Conservation (phyloP, 2,888 invertebrate species). For the Synanthedon andrenaeformis region DNA sequence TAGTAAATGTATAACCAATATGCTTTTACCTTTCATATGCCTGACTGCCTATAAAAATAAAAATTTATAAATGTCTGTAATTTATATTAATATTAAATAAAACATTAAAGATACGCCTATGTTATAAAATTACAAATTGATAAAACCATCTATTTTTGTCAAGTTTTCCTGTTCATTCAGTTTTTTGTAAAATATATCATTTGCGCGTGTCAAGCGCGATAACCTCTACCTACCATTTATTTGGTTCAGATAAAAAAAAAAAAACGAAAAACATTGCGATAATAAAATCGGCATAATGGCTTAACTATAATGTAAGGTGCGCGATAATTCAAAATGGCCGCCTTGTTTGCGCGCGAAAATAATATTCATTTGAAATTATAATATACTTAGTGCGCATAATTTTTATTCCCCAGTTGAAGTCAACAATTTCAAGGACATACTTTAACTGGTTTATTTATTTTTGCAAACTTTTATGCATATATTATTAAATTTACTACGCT, state of each 20-base stretch:
- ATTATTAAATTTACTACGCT: too few relatives aligned
- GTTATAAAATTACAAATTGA: too few relatives aligned
- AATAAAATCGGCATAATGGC: background rate
- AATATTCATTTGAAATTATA: background rate
- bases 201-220: background rate
- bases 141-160: too few relatives aligned
- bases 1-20: too few relatives aligned
- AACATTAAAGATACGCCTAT: too few relatives aligned
- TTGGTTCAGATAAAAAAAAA: background rate
- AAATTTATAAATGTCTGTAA: too few relatives aligned
- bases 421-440: constrained; percentile 2
- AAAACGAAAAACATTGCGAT: background rate
- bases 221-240: background rate
- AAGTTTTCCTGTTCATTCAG: too few relatives aligned
- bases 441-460: background rate
- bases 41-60: too few relatives aligned
- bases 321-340: constrained; percentile 3
- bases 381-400: constrained; percentile 1
- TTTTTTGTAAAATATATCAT: too few relatives aligned
- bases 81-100: too few relatives aligned
- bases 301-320: background rate
- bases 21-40: too few relatives aligned
- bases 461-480: background rate
- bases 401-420: background rate
- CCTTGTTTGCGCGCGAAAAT: constrained; percentile 3